Percentiles rank a stretch among this genome's conserved stretches.
Conservation (phyloP, 1,140 invertebrate species). For the Drosophila burlai region DNA sequence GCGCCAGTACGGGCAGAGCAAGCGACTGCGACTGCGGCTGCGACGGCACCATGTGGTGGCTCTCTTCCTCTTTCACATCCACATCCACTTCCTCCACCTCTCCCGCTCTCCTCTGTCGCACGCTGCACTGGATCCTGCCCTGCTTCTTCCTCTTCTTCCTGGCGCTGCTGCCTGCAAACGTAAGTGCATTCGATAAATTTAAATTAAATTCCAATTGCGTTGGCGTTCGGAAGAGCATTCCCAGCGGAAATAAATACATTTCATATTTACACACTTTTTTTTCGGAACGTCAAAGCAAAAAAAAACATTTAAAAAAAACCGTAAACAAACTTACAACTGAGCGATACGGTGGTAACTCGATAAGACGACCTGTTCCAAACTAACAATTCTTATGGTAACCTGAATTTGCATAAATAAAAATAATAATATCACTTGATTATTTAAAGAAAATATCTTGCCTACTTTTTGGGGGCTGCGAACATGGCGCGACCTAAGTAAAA, state of each 20-base stretch:
- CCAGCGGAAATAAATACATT: conserved; percentile 12
- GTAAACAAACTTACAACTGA: conserved; percentile 3
- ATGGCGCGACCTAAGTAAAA: not conserved
- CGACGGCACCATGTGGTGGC: conserved; percentile 54
- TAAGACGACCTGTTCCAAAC: not conserved
- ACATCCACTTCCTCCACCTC: conserved; percentile 8
- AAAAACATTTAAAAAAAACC: not conserved
- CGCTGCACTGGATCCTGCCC: conserved; percentile 37
- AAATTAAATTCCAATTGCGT: conserved; percentile 17
- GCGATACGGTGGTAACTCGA: not conserved
- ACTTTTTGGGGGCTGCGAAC: conserved; percentile 1
- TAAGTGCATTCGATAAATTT: conserved; percentile 33
- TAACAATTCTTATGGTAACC: not conserved
- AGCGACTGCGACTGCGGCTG: conserved; percentile 40
- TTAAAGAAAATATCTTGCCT: not conserved
- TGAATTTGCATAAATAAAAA: not conserved
- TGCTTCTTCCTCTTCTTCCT: conserved; percentile 12
- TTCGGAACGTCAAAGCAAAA: not conserved
- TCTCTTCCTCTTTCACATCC: conserved; percentile 28
- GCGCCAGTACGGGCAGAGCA: conserved; percentile 57
- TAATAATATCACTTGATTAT: not conserved
- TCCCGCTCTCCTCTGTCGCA: conserved; percentile 6
- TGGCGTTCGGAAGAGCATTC: not conserved
- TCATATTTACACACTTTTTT: conserved; percentile 9
- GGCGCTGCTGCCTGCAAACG: conserved; percentile 31